Evolutionary conservation across 2,888 invertebrate genomes (phyloP), one percentile per base, ranked within the genome.

Genomic region (Ctena decussata): DNA sequence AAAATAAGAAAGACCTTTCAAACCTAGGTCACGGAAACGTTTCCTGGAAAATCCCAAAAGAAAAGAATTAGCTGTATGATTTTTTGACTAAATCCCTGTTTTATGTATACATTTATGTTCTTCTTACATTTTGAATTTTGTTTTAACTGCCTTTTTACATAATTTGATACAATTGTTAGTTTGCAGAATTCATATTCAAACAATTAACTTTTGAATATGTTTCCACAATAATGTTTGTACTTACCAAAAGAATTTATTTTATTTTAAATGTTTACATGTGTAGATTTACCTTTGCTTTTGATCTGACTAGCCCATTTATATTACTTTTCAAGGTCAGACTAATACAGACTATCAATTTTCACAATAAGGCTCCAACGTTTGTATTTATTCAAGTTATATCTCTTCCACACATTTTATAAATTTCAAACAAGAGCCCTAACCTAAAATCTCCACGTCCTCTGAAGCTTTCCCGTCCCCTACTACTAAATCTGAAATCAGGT

Each of bases 371-470:
- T n/a, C n/a, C n/a, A n/a, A n/a, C n/a, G n/a, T n/a, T n/a, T n/a
- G n/a, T n/a, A n/a, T n/a, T n/a, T 49, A 39, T 39, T 84, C 57
- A 85, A 41, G 80, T 79, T 35, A 82, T 44, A 71, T 79, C 80
- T 80, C 75, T 80, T 77, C 77, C 82, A 73, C 32, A 46, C 35
- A 74, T 30, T 39, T 44, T 75, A 69, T 35, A 75, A 65, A 75
- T 79, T 80, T 73, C 85, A 87, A 87, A 87, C 79, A 87, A 85
- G 85, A 74, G 81, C 75, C 82, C 91, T 91, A 91, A 92, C 92
- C 92, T 92, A 86, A 91, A 91, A 87, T 92, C 90, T 78, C 90
- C 90, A 75, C 91, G 81, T 81, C 91, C 91, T 76, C 89, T 70
- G 75, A 91, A 89, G 75, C 82, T 82, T 60, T 89, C 85, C 39